Evolutionary conservation across 1,140 invertebrate genomes (phyloP).

Genomic region (Galleria mellonella): DNA sequence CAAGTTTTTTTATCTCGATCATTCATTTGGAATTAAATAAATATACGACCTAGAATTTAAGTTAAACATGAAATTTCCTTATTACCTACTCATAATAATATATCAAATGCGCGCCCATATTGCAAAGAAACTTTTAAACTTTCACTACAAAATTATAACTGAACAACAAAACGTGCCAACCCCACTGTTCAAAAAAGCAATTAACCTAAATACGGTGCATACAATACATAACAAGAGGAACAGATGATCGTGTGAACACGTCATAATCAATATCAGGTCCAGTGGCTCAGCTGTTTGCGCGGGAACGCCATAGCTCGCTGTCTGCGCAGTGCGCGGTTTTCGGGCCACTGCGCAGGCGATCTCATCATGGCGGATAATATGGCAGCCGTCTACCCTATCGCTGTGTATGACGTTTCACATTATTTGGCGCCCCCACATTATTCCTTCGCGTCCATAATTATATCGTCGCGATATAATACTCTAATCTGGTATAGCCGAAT

Average conservation of each 20-base stretch:
- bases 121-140: too few species aligned
- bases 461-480: conserved; percentile 40
- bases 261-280: conserved; percentile 21
- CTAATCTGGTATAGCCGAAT: conserved; percentile 22
- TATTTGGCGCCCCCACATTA: conserved; percentile 42
- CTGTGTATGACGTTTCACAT: conserved; percentile 43
- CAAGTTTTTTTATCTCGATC: too few species aligned
- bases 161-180: neutral
- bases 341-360: conserved; percentile 32
- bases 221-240: conserved; percentile 5
- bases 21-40: too few species aligned
- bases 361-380: too few species aligned
- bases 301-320: conserved; percentile 29
- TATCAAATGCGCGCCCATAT: too few species aligned
- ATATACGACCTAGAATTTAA: too few species aligned
- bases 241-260: conserved; percentile 14
- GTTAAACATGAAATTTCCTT: too few species aligned
- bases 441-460: conserved; percentile 51
- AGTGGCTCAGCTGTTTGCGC: conserved; percentile 16
- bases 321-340: conserved; percentile 41
- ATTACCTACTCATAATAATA: too few species aligned
- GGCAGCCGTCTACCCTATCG: conserved; percentile 23
- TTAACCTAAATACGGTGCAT: conserved; percentile 11
- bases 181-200: conserved; percentile 4
- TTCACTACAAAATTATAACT: too few species aligned